Percentiles rank a stretch among this genome's conserved stretches.
These are phyloP conservation scores for Sclerurus mexicanus DNA, from an alignment of 2,113 vertebrate genomes.

Conservation along the genomic window DNA sequence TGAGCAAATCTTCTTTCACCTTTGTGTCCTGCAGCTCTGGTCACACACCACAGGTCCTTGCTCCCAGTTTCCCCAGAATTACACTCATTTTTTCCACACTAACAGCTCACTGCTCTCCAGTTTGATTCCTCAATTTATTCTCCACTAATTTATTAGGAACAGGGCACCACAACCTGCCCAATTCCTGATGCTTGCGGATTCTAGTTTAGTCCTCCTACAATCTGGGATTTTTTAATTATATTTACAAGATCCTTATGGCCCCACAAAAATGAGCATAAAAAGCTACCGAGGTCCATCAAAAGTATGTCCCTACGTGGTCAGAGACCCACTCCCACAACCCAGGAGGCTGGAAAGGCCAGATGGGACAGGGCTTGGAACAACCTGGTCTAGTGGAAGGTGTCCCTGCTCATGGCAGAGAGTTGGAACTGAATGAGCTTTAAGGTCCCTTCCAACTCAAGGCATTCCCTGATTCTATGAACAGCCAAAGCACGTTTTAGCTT, in stretches of 20 bases:
- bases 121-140: not conserved
- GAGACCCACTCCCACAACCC: not conserved
- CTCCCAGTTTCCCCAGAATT: rapidly evolving
- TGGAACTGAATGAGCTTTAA: not conserved
- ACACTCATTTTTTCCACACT: not conserved
- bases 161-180: no score
- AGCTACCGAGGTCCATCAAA: not conserved
- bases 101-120: not conserved
- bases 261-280: not conserved
- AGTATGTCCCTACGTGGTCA: rapidly evolving
- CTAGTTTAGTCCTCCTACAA: not conserved
- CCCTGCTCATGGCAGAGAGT: not conserved
- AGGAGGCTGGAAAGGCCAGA: not conserved
- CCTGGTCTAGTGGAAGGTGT: not conserved
- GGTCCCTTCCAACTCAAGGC: not conserved
- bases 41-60: rapidly evolving
- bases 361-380: not conserved
- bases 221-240: rapidly evolving
- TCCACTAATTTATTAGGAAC: not conserved
- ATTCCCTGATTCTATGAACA: not conserved
- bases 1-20: not conserved
- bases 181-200: not conserved
- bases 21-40: not conserved
- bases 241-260: not conserved
- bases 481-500: not conserved